Evolutionary conservation across 1,140 invertebrate genomes (phyloP), one percentile per base, ranked within the genome.

Genomic region (Thaumetopoea pityocampa): DNA sequence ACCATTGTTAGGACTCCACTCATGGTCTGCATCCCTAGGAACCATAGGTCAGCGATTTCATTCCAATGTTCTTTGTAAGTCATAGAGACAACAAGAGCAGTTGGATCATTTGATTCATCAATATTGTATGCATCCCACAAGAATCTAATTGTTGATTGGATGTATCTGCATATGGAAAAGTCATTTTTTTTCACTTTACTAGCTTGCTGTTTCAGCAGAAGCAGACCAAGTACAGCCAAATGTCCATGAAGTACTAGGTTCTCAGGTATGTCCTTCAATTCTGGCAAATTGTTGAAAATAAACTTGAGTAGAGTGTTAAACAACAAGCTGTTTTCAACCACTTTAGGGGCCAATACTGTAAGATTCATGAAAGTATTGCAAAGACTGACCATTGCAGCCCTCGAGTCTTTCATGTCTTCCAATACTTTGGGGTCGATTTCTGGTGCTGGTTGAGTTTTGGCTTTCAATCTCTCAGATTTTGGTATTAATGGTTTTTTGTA

Each of bases 351-450:
- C 14, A 97, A 71, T 0, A 97, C 95, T 6, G 93, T 93, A 0
- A 97, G 88, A 63, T 98, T 98, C 93, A 98, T 95, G 23, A 98
- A 91, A 26, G 96, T 91, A 58, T 96, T 96, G 74, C 95, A 96
- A 1, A 95, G 89, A 36, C 94, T 94, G 10, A 94, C 91, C 86
- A 97, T 93, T 0, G 94, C 93, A 4, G 89, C 86, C 35, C 93
- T 88, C 0, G 93, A 94, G 66, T 94, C 92, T 59, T 92, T 92
- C 90, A 94, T 94, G 51, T 94, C 91, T 57, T 93, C 92, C 33
- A 93, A 69, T 28, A 92, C 70, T 59, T 91, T 86, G 1, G 90
- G 88, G 20, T 92, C 91, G 20, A 93, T 66, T 53, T 93, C 91
- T 27, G 91, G 91, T 63, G 91, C 90, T 1, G 92, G 92, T 63